phyloP scores from a whole-genome alignment of 2,113 vertebrate species.

The Cercocebus atys region DNA sequence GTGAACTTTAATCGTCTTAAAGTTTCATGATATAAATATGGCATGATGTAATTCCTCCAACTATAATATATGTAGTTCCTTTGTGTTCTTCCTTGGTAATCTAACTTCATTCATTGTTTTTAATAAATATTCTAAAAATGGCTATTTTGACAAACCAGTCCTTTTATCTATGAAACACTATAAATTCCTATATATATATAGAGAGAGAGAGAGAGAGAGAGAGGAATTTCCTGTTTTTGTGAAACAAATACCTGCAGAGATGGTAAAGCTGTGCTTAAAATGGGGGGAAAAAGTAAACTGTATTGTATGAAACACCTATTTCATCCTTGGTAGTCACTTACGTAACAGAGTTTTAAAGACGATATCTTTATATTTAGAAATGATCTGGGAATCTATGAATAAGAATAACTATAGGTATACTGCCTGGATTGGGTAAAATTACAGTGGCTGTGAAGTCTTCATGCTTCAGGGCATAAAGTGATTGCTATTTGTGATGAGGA shows the following conservation, averaged over 20 bases:
- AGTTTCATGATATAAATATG: background rate
- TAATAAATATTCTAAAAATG: slow-evolving; percentile 15
- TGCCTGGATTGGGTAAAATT: background rate
- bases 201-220: background rate
- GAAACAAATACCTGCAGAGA: slow-evolving; percentile 10
- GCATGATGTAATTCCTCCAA: background rate
- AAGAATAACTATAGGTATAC: background rate
- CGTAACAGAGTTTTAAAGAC: background rate
- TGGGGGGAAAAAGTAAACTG: background rate
- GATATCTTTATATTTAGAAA: slow-evolving; percentile 43
- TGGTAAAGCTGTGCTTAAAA: slow-evolving; percentile 22
- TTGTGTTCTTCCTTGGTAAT: background rate
- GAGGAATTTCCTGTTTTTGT: background rate
- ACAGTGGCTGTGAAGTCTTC: background rate
- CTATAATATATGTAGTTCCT: background rate
- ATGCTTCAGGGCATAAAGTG: slow-evolving; percentile 40
- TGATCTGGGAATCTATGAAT: slow-evolving; percentile 33
- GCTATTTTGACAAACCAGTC: background rate
- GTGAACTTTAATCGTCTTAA: background rate
- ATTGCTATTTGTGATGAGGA: slow-evolving; percentile 34
- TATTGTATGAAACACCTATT: slow-evolving; percentile 44
- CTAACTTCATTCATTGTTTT: slow-evolving; percentile 4
- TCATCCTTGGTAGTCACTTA: background rate
- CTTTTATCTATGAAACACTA: background rate
- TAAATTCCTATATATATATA: background rate